Conservation (phyloP, 2,113 vertebrate genomes). For the Oceanodroma tethys region DNA sequence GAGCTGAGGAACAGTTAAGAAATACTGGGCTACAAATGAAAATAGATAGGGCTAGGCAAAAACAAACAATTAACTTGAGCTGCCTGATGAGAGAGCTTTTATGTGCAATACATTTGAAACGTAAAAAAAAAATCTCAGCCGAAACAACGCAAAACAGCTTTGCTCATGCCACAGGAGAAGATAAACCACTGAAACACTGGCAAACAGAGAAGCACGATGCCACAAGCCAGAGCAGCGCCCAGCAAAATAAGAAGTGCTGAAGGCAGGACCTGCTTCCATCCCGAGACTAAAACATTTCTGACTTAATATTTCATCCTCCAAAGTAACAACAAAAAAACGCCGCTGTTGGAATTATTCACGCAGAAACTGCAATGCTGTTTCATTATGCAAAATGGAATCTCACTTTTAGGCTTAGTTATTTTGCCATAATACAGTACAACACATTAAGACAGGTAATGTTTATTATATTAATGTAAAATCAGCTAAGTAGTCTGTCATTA, state of each 20-base stretch:
- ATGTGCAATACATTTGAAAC: background rate
- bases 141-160: background rate
- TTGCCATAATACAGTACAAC: constrained; percentile 59
- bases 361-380: constrained; percentile 56
- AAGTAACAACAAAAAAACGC: constrained; percentile 19
- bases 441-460: constrained; percentile 75
- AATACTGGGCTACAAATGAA: background rate
- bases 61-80: background rate
- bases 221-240: background rate
- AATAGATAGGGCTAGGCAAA: background rate
- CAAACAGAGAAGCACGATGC: background rate
- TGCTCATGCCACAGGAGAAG: background rate
- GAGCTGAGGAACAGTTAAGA: background rate
- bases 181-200: background rate
- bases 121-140: background rate
- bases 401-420: constrained; percentile 65
- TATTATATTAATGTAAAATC: constrained; percentile 80
- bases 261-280: constrained; percentile 38
- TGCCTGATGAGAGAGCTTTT: background rate
- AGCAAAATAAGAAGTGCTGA: background rate
- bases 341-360: constrained; percentile 7
- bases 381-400: constrained; percentile 71
- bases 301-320: constrained; percentile 50
- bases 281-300: constrained; percentile 30
- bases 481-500: constrained; percentile 75